Base-by-base conservation (phyloP, 2,888 invertebrate genomes). In the Ophioninae sp. region DNA sequence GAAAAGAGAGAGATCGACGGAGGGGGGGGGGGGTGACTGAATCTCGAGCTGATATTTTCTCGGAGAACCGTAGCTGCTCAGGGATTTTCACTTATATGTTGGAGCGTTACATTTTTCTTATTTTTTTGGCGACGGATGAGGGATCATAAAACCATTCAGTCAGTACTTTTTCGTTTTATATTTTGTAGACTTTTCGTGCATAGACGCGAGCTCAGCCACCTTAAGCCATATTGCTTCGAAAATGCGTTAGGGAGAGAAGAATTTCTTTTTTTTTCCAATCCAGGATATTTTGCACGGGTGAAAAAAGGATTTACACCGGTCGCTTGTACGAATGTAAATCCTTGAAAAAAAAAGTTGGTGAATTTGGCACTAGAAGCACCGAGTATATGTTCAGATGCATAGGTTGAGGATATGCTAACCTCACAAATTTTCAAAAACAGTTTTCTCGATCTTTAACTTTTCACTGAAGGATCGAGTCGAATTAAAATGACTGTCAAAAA, bases 61-160 rank as follows among this genome's bases (percentile, higher is more conserved):
- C 67, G 67, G 44, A 59, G 73, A 72, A 23, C 44, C 82, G 75
- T 73, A 68, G n/a, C 67, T 65, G 30, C 37, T n/a, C 72, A 67
- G 76, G 72, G 64, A 83, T 83, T 73, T 79, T 71, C 76, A 68
- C 78, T 85, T 73, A 75, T 74, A 84, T 84, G 37, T 77, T 23
- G 56, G 58, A 64, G 13, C 69, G 39, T 74, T 74, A 41, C 20
- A 41, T 63, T 77, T 23, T 30, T 58, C 58, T 23, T 63, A 20
- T 64, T 69, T 39, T 71, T 69, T 39, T 37, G 9, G 9, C 3
- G 2, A 7, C 44, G 68, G 73, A 63, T 64, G 39, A 10, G 17
- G 37, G 51, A 76, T 64, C 76, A 73, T 74, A 77, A 77, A 80
- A 73, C 74, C 65, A 74, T 81, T 51, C 78, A 74, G 78, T 81